Base-by-base conservation (phyloP, 2,797 vertebrate species). In the Propithecus deckenii region DNA sequence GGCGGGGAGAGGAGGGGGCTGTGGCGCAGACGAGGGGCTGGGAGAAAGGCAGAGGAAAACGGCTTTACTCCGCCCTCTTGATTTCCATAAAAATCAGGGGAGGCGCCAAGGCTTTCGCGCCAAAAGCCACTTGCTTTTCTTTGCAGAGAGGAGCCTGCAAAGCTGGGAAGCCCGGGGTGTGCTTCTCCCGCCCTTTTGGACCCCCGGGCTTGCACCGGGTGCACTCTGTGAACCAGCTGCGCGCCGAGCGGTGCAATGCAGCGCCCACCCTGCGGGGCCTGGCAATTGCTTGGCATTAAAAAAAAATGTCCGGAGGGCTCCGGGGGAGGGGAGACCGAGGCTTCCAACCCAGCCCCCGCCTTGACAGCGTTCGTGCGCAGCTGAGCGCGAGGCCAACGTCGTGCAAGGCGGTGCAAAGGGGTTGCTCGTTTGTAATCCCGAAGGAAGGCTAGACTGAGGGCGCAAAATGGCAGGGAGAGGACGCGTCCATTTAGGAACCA, bases 31-130 rank as follows among this genome's bases (percentile, higher is more conserved):
- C 96, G 48, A 96, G 85, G 97, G 89, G 96, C 81, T 93, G 96
- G 93, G 96, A 76, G 89, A 91, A 61, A 85, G 89, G 94, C 89
- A 20, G 94, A 92, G 80, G 95, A 86, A 95, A 83, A 96, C 86
- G 67, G 85, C 76, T 93, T 96, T 87, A 91, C 98, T 97, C 97
- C 98, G 97, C 98, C 98, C 93, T 97, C 97, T 90, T 98, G 46
- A 98, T 98, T 98, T 98, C 98, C 98, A 98, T 98, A 98, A 97
- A 97, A 97, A 97, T 97, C 98, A 98, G 98, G 98, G 98, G 98
- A 98, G 99, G 98, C 93, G 98, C 98, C 97, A 98, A 93, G 80
- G 93, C 86, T 99, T 99, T 99, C 98, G 99, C 99, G 99, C 99
- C 98, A 99, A 99, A 99, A 98, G 97, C 98, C 95, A 90, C 97